Evolutionary conservation across 2,888 invertebrate genomes (phyloP).

Genomic region (Phyllotreta striolata): DNA sequence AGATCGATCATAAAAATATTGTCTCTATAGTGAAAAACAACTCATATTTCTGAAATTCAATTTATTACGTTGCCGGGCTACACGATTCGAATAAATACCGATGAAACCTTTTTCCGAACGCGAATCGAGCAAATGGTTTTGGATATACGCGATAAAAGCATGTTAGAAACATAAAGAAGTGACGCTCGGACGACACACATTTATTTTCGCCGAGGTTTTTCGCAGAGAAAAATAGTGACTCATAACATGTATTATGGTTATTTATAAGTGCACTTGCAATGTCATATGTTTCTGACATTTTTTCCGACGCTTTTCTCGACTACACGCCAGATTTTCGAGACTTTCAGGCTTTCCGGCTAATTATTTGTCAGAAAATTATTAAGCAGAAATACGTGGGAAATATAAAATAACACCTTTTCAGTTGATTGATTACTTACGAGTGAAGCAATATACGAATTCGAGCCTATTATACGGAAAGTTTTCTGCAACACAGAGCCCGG

Average conservation of each 20-base stretch:
- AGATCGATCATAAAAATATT: too few species aligned
- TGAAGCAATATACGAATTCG: not conserved
- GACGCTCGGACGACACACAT: conserved; percentile 13
- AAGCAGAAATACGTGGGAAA: not conserved
- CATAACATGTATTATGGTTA: conserved; percentile 26
- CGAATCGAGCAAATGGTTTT: conserved; percentile 7
- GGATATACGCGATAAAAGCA: conserved; percentile 6
- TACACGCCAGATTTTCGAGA: conserved; percentile 4
- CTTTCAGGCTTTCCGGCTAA: too few species aligned
- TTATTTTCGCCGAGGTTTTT: conserved; percentile 22
- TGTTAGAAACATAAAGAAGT: conserved; percentile 14
- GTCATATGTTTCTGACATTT: conserved; percentile 35
- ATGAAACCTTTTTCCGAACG: conserved; percentile 1
- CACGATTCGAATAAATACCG: too few species aligned
- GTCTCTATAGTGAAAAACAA: too few species aligned
- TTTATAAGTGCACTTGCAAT: conserved; percentile 40
- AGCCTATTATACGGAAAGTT: not conserved
- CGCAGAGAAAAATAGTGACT: conserved; percentile 22
- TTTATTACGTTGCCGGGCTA: too few species aligned
- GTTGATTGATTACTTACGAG: too few species aligned
- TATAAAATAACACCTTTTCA: not conserved
- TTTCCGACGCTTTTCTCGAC: conserved; percentile 30
- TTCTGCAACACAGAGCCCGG: not conserved
- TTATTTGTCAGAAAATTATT: too few species aligned
- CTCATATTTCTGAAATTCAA: too few species aligned